Evolutionary conservation across 2,797 vertebrate genomes (phyloP).

Genomic region (Iguana delicatissima): DNA sequence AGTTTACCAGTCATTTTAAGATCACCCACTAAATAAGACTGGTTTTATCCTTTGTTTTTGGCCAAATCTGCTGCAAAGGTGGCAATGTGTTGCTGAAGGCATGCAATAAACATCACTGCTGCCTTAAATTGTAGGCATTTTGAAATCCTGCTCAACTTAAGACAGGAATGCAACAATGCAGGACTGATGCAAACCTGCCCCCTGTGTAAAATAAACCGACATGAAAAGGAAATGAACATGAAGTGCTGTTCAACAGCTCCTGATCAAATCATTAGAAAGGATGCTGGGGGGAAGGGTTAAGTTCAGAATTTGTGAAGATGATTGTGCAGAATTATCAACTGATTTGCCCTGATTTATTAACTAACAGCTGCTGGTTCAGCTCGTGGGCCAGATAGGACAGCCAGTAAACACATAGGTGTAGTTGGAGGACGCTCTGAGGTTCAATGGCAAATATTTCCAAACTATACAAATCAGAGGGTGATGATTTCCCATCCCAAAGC

Average conservation of each 20-base stretch:
- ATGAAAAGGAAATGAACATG: constrained; percentile 80
- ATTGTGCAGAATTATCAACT: constrained; percentile 65
- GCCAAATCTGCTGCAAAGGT: constrained; percentile 22
- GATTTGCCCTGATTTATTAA: constrained; percentile 71
- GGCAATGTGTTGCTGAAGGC: constrained; percentile 32
- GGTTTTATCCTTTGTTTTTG: constrained; percentile 3
- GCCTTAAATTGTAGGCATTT: constrained; percentile 46
- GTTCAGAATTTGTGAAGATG: constrained; percentile 75
- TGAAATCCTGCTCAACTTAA: neutral
- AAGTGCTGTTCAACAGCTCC: constrained; percentile 74
- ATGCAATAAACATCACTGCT: constrained; percentile 50
- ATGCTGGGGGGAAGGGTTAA: constrained; percentile 73
- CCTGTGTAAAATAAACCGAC: constrained; percentile 78
- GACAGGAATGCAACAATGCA: constrained; percentile 64
- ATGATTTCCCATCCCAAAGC: neutral
- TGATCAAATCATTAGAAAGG: constrained; percentile 77
- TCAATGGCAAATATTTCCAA: neutral
- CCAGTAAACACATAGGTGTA: constrained; percentile 53
- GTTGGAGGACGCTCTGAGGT: too few species aligned
- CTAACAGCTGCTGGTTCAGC: constrained; percentile 61
- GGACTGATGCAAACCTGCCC: constrained; percentile 76
- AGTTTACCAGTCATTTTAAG: constrained; percentile 51
- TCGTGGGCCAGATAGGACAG: constrained; percentile 73
- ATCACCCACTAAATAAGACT: constrained; percentile 10
- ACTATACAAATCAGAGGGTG: neutral